Evolutionary conservation across 2,888 invertebrate species (phyloP).

Genomic region (Andrena chrysosceles): DNA sequence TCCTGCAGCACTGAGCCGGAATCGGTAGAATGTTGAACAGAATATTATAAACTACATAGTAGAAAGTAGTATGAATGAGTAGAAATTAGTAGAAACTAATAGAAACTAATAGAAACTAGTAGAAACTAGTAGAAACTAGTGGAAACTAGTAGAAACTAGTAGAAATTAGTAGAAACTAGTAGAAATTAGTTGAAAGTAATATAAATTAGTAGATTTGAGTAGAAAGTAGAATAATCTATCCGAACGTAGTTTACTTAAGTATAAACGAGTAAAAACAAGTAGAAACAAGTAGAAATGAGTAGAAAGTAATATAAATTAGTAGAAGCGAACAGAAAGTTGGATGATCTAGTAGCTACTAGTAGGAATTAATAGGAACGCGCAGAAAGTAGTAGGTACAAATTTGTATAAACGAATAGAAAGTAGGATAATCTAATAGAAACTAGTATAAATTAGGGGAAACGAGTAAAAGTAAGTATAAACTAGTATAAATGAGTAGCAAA

Average conservation of each 20-base stretch:
- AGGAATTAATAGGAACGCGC: not conserved
- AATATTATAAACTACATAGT: not conserved
- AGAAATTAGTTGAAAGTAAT: too few relatives aligned
- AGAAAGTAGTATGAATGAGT: not conserved
- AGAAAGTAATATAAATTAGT: too few relatives aligned
- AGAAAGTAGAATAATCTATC: too few relatives aligned
- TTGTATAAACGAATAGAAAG: not conserved
- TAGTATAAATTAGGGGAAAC: not conserved
- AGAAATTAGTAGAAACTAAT: not conserved
- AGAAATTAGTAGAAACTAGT: too few relatives aligned
- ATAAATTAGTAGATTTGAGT: too few relatives aligned
- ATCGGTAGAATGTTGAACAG: not conserved
- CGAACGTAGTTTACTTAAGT: too few relatives aligned
- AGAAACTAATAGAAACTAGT: not conserved
- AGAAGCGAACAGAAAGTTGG: too few relatives aligned
- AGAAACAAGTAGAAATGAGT: too few relatives aligned
- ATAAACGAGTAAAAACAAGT: too few relatives aligned
- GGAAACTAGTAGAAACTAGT: too few relatives aligned
- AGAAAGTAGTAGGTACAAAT: not conserved
- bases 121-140: too few relatives aligned
- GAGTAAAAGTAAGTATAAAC: not conserved
- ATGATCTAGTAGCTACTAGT: not conserved
- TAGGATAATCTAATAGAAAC: not conserved
- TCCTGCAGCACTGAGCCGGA: not conserved
- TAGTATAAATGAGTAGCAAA: not conserved